A percentile compares a stretch with the other conserved stretches of the same genome.
These are phyloP conservation scores for human (Homo sapiens) DNA, from an alignment of 2,113 vertebrate species.

Conservation along the genomic window DNA sequence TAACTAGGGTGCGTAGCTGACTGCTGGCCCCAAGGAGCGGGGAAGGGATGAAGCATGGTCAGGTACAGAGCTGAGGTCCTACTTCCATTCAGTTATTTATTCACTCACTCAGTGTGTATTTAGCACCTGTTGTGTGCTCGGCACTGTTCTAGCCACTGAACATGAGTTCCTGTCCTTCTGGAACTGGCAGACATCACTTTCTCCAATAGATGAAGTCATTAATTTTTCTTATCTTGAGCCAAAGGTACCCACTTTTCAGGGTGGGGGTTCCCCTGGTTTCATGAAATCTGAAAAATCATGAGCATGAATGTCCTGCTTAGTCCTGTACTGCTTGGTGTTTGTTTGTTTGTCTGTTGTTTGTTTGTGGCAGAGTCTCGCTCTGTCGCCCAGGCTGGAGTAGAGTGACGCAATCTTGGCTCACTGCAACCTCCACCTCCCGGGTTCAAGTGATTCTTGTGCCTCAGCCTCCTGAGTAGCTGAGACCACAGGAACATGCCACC, in stretches of 20 bases:
- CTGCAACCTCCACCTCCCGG: background rate
- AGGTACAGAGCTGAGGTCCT: background rate
- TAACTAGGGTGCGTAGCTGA: background rate
- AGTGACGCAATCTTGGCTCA: background rate
- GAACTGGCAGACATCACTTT: background rate
- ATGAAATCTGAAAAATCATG: background rate
- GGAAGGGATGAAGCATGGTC: background rate
- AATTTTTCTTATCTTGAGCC: background rate
- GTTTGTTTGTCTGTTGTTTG: background rate
- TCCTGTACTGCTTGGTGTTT: background rate
- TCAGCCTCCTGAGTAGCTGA: background rate
- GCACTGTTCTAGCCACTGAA: background rate
- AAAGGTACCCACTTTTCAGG: background rate
- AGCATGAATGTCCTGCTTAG: no score
- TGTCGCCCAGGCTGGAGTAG: background rate
- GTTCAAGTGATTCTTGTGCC: background rate
- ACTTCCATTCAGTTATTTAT: background rate
- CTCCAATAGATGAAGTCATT: background rate
- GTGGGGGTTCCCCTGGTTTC: background rate
- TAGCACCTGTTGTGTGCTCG: background rate
- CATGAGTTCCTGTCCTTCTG: background rate
- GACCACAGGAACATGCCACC: background rate
- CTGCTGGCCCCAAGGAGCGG: background rate
- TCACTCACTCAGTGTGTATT: background rate
- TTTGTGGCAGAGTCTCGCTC: background rate